These are phyloP conservation scores for Drosophila quadrilineata DNA, from an alignment of 1,140 invertebrate species.

Conservation along the genomic window DNA sequence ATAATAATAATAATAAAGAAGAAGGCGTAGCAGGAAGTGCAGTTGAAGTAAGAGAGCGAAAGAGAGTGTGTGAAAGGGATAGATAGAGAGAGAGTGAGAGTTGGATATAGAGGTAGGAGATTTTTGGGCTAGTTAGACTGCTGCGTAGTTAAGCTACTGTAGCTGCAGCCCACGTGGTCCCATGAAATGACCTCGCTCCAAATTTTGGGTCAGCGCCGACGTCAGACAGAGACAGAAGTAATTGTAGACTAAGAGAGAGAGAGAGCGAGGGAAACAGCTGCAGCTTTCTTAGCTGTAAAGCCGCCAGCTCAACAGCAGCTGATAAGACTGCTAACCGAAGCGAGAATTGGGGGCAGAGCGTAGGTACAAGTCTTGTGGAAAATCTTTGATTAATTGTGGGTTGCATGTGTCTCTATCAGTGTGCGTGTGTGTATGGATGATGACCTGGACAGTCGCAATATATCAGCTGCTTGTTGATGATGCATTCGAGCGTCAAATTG, in stretches of 20 bases:
- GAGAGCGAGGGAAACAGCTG: no score
- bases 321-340: conserved; percentile 27
- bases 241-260: no score
- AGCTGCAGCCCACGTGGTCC: conserved; percentile 6
- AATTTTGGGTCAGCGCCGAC: no score
- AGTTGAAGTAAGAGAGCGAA: background rate
- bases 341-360: background rate
- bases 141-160: conserved; percentile 17
- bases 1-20: no score
- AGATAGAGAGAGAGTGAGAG: background rate
- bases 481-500: conserved; percentile 67
- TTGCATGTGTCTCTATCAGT: conserved; percentile 3
- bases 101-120: background rate
- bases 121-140: background rate
- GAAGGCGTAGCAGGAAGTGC: conserved; percentile 22
- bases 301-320: conserved; percentile 33
- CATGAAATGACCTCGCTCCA: conserved; percentile 23
- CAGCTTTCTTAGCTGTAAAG: no score
- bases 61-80: background rate
- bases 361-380: background rate
- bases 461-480: conserved; percentile 25
- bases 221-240: no score
- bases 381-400: conserved; percentile 58
- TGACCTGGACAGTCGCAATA: background rate
- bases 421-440: background rate